A percentile compares a stretch with the other conserved stretches of the same genome.
Conservation (phyloP, 1,140 invertebrate genomes). For the Hestina assimilis region DNA sequence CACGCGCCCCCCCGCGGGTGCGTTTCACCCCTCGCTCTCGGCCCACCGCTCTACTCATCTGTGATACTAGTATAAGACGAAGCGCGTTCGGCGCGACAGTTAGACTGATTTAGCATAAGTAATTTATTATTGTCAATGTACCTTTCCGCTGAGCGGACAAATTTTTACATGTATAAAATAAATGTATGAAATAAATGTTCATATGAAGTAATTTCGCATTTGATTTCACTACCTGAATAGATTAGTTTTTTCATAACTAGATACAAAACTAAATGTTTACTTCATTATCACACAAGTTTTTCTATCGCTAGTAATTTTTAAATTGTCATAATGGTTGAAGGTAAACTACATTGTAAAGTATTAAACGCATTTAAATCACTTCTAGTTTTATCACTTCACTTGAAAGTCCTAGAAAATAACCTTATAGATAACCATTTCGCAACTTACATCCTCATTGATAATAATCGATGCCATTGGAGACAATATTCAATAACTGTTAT, state of each 20-base stretch:
- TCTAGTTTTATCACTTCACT: too few relatives aligned
- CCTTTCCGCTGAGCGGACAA: slow-evolving; percentile 74
- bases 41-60: slow-evolving; percentile 75
- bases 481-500: too few relatives aligned
- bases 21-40: slow-evolving; percentile 58
- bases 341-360: neutral
- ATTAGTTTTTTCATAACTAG: slow-evolving; percentile 6
- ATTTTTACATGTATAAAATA: slow-evolving; percentile 62
- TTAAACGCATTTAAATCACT: too few relatives aligned
- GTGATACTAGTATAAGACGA: slow-evolving; percentile 74
- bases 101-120: slow-evolving; percentile 76
- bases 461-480: too few relatives aligned
- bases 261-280: slow-evolving; percentile 17
- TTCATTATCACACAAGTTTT: neutral
- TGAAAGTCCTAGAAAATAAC: too few relatives aligned
- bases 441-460: too few relatives aligned
- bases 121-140: slow-evolving; percentile 75
- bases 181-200: slow-evolving; percentile 62
- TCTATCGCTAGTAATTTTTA: neutral
- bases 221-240: slow-evolving; percentile 21
- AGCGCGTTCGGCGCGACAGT: slow-evolving; percentile 68
- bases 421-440: too few relatives aligned
- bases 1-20: slow-evolving; percentile 43
- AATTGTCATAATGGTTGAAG: too few relatives aligned
- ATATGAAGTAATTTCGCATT: slow-evolving; percentile 52